Conservation (phyloP, 2,888 invertebrate species). For the Anagyrus pseudococci region DNA sequence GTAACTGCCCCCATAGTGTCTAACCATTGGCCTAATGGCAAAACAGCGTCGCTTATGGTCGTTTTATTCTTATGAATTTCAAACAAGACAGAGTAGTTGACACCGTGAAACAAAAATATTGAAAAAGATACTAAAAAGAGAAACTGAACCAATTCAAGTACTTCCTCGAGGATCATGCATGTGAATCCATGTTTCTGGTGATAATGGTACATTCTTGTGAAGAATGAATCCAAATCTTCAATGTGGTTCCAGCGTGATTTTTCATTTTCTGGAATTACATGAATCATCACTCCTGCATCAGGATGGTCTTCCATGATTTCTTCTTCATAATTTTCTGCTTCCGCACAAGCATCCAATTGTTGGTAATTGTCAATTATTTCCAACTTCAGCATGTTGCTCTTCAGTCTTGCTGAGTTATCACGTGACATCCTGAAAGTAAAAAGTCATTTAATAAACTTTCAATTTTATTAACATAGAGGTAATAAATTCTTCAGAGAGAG, state of each 20-base stretch:
- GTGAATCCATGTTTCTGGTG: conserved; percentile 94
- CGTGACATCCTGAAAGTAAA: too few relatives aligned
- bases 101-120: conserved; percentile 84
- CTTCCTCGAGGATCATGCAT: conserved; percentile 86
- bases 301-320: conserved; percentile 63
- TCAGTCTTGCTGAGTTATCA: too few relatives aligned
- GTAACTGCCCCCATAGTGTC: conserved; percentile 67
- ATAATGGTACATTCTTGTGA: conserved; percentile 92
- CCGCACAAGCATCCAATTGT: conserved; percentile 53
- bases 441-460: too few relatives aligned
- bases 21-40: conserved; percentile 68
- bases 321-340: conserved; percentile 50
- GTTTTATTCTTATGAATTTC: conserved; percentile 68
- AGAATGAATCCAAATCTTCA: conserved; percentile 96
- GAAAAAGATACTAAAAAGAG: conserved; percentile 87
- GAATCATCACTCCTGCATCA: conserved; percentile 78
- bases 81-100: conserved; percentile 86
- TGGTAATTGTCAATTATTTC: too few relatives aligned
- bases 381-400: too few relatives aligned
- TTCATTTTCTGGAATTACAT: conserved; percentile 86
- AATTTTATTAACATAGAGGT: too few relatives aligned
- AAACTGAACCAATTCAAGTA: conserved; percentile 83
- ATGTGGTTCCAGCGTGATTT: conserved; percentile 95
- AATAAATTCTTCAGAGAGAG: too few relatives aligned
- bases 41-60: conserved; percentile 70